Evolutionary conservation across 2,888 invertebrate genomes (phyloP).

Genomic region (Cheilosia grossa): DNA sequence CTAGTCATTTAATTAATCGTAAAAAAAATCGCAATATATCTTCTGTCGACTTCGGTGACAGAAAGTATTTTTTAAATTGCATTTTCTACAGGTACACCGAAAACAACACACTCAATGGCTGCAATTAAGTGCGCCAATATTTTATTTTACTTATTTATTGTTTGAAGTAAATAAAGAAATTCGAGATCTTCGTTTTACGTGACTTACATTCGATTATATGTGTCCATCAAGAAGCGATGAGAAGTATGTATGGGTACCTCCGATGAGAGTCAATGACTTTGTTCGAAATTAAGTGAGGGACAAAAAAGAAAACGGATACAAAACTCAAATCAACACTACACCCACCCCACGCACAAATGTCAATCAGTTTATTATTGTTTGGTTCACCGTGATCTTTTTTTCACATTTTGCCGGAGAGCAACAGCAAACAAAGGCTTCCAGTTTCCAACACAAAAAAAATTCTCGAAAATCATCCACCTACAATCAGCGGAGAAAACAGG

Average conservation of each 20-base stretch:
- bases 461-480: constrained; percentile 41
- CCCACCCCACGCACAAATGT: constrained; percentile 73
- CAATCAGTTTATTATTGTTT: constrained; percentile 63
- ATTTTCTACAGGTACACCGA: constrained; percentile 27
- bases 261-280: constrained; percentile 63
- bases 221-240: constrained; percentile 9
- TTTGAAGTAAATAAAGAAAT: constrained; percentile 44
- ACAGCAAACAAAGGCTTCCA: constrained; percentile 55
- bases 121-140: constrained; percentile 62
- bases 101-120: constrained; percentile 9
- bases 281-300: constrained; percentile 39
- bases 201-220: constrained; percentile 52
- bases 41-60: constrained; percentile 46
- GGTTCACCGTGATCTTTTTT: constrained; percentile 33
- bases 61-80: constrained; percentile 62
- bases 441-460: constrained; percentile 19
- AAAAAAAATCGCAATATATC: constrained; percentile 46
- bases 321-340: constrained; percentile 44
- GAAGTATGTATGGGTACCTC: constrained; percentile 9
- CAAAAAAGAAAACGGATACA: constrained; percentile 44
- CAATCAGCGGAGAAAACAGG: constrained; percentile 39
- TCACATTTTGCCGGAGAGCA: constrained; percentile 34
- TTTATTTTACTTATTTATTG: constrained; percentile 36
- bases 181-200: constrained; percentile 48
- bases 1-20: constrained; percentile 58